Percentiles rank a stretch among this genome's conserved stretches.
Conservation (phyloP, 2,113 vertebrate species). For the Piliocolobus tephrosceles region DNA sequence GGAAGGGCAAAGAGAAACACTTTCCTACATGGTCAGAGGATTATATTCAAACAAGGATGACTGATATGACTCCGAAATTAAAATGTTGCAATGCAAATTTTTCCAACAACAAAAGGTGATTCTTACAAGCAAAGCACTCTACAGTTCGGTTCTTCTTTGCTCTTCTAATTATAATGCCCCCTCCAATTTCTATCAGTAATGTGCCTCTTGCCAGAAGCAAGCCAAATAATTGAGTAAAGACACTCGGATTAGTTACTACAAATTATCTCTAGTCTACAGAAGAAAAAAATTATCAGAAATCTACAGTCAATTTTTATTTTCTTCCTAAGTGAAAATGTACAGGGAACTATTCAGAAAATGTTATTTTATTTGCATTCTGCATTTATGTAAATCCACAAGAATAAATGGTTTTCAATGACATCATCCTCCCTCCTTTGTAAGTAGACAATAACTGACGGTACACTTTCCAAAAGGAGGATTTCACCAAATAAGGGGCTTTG, state of each 20-base stretch:
- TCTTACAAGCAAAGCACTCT: constrained; percentile 27
- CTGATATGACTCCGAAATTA: constrained; percentile 24
- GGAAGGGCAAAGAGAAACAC: neutral
- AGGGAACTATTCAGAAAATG: constrained; percentile 70
- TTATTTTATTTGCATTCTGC: constrained; percentile 79
- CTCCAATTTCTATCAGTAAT: constrained; percentile 64
- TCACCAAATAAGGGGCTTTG: constrained; percentile 78
- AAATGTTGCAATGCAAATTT: constrained; percentile 42
- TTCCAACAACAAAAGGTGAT: constrained; percentile 24
- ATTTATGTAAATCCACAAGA: constrained; percentile 82
- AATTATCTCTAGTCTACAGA: constrained; percentile 54
- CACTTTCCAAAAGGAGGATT: constrained; percentile 80
- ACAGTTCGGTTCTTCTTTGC: constrained; percentile 22
- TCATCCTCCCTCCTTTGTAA: constrained; percentile 78
- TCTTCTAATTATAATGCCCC: constrained; percentile 59
- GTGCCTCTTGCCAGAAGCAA: constrained; percentile 52
- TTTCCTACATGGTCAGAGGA: neutral
- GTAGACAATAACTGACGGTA: constrained; percentile 77
- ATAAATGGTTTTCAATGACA: constrained; percentile 82
- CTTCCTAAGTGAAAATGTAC: constrained; percentile 60
- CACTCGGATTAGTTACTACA: constrained; percentile 9
- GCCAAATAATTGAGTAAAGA: constrained; percentile 66
- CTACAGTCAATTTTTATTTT: constrained; percentile 69
- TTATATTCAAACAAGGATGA: constrained; percentile 24
- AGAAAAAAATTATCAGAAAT: constrained; percentile 55